Percentiles rank a stretch among this genome's conserved stretches.
These are phyloP conservation scores for Phylloscopus collybita DNA, from an alignment of 2,797 vertebrate genomes.

Conservation along the genomic window DNA sequence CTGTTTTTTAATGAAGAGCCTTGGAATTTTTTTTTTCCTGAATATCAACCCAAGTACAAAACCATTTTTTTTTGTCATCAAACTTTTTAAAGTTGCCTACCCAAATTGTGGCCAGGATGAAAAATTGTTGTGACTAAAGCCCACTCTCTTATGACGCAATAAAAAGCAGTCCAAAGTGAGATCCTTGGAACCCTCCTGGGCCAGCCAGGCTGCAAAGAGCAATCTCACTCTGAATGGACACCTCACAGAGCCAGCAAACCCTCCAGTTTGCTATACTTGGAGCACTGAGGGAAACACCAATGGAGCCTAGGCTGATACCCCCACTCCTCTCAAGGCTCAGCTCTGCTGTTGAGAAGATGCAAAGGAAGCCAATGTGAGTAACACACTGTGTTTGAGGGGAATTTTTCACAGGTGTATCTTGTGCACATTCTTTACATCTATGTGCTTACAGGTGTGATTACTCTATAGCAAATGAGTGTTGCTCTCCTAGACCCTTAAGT, in stretches of 20 bases:
- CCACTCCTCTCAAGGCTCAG: neutral
- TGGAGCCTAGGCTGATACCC: neutral
- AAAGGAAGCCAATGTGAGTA: neutral
- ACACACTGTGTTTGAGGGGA: neutral
- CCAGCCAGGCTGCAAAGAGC: neutral
- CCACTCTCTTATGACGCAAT: accelerated
- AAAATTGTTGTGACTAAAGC: neutral
- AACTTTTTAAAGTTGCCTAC: neutral
- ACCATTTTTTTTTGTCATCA: neutral
- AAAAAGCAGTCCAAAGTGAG: neutral
- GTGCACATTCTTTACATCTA: neutral
- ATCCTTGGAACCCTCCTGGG: neutral
- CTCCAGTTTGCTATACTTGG: no score
- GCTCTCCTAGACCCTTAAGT: neutral
- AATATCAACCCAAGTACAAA: neutral
- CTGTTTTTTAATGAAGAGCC: neutral
- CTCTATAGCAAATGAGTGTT: neutral
- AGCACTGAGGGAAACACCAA: accelerated
- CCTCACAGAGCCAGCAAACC: neutral
- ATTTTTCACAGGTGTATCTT: neutral
- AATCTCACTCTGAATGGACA: neutral
- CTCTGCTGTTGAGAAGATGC: no score
- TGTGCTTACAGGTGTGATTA: no score
- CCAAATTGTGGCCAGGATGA: neutral
- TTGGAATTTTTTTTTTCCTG: neutral